phyloP scores from a whole-genome alignment of 2,797 vertebrate genomes.

The Halcyon leucocephala region DNA sequence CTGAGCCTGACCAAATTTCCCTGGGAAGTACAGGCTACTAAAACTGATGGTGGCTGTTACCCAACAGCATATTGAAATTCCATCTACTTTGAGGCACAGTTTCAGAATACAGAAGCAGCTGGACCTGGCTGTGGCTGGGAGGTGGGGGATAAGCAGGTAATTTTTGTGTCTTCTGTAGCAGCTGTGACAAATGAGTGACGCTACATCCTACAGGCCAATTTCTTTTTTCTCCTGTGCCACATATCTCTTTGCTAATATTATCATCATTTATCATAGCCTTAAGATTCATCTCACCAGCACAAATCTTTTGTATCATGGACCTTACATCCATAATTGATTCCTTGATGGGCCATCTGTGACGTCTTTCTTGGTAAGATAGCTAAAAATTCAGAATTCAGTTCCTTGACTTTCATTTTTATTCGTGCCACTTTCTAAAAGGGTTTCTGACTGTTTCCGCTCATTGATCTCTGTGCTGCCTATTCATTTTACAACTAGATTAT shows the following conservation, averaged over 20 bases:
- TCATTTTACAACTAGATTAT: neutral
- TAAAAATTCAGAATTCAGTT: slow-evolving; percentile 4
- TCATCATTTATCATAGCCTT: slow-evolving; percentile 2
- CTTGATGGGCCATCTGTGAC: neutral
- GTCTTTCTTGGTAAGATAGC: neutral
- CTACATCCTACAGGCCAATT: neutral
- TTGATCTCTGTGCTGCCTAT: neutral
- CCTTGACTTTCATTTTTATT: slow-evolving; percentile 27
- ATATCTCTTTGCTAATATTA: neutral
- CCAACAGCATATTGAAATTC: neutral
- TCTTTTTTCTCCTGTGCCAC: neutral
- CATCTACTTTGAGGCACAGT: neutral
- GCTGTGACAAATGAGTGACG: neutral
- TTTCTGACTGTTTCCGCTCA: neutral
- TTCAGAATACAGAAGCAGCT: neutral
- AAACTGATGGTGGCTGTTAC: neutral
- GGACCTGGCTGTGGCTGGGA: neutral
- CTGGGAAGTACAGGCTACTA: neutral
- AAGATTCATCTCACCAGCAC: slow-evolving; percentile 17
- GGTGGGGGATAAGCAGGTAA: neutral
- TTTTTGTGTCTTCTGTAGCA: neutral
- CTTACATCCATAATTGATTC: slow-evolving; percentile 57
- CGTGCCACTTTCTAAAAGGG: neutral
- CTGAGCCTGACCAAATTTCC: neutral
- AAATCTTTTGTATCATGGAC: slow-evolving; percentile 32